Conservation (phyloP, 2,888 invertebrate genomes). For the Cybosia mesomella region DNA sequence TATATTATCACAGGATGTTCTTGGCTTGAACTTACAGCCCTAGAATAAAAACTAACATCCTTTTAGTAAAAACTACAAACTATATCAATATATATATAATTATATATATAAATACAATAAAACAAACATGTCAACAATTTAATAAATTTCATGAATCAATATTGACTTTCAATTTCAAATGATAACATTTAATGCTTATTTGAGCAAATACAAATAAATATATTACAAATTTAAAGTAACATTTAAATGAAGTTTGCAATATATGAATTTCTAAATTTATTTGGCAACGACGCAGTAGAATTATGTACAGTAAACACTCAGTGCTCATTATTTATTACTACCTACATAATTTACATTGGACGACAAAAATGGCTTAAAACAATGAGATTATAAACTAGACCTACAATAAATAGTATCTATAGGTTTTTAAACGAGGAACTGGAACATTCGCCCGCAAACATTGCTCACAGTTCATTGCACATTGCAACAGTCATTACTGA, state of each 20-base stretch:
- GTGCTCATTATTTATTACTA: conserved; percentile 42
- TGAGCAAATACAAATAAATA: conserved; percentile 45
- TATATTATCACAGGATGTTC: conserved; percentile 75
- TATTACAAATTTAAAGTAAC: conserved; percentile 11
- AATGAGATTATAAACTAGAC: conserved; percentile 47
- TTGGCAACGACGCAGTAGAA: conserved; percentile 50
- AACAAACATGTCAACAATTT: conserved; percentile 19
- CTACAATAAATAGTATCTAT: conserved; percentile 53
- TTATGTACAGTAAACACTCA: conserved; percentile 49
- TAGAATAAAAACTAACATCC: conserved; percentile 43
- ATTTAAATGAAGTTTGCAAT: conserved; percentile 8
- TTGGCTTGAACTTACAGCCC: conserved; percentile 56
- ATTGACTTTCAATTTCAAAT: conserved; percentile 31
- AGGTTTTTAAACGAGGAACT: conserved; percentile 56
- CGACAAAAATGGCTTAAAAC: conserved; percentile 48
- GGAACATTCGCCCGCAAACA: conserved; percentile 49
- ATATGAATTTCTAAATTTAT: conserved; percentile 40
- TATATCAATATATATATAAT: conserved; percentile 8
- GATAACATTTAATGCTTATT: conserved; percentile 27
- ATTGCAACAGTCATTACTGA: conserved; percentile 44
- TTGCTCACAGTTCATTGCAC: conserved; percentile 45
- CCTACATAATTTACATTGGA: conserved; percentile 49
- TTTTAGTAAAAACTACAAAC: conserved; percentile 4
- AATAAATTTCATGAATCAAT: conserved; percentile 17
- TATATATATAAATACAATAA: conserved; percentile 12